Conservation (phyloP, 2,113 vertebrate species). For the Cephalopholis sonnerati region DNA sequence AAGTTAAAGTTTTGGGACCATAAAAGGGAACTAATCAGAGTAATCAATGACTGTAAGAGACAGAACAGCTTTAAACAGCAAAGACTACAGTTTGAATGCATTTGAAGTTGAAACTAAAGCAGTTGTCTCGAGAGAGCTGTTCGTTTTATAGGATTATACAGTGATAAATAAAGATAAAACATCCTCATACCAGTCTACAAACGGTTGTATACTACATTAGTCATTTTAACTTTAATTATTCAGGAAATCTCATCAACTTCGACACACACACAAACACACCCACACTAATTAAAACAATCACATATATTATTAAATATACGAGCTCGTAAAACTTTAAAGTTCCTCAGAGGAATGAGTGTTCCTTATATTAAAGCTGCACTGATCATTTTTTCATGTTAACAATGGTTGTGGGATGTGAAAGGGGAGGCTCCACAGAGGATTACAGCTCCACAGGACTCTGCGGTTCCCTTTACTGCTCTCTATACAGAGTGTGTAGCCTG, state of each 20-base stretch:
- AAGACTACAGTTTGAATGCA: neutral
- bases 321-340: neutral
- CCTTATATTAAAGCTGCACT: neutral
- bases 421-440: neutral
- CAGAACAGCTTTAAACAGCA: neutral
- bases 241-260: neutral
- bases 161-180: neutral
- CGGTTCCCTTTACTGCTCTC: neutral
- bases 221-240: neutral
- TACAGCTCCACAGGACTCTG: neutral
- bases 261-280: neutral
- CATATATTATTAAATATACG: constrained; percentile 16
- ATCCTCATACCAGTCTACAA: neutral
- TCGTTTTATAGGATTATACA: neutral
- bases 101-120: neutral
- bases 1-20: neutral
- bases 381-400: neutral
- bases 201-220: neutral
- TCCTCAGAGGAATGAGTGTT: neutral
- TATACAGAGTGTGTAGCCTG: neutral
- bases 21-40: neutral
- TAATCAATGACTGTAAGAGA: neutral
- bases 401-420: neutral
- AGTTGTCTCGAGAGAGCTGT: neutral
- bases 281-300: neutral